phyloP scores from a whole-genome alignment of 2,888 invertebrate species.

The Carpatolechia fugitivella region DNA sequence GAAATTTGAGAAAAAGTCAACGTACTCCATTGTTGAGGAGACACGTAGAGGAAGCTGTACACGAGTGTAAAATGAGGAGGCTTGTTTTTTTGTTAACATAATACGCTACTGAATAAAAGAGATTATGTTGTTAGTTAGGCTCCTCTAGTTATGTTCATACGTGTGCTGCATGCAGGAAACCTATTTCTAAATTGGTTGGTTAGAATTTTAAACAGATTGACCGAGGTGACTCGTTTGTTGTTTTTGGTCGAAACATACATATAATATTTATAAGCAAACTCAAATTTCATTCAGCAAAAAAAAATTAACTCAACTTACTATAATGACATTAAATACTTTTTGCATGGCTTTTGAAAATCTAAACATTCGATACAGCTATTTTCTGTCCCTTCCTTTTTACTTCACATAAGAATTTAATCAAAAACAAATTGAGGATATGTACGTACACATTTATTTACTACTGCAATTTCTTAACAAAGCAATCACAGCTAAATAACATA shows the following conservation, averaged over 20 bases:
- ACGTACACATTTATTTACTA: background rate
- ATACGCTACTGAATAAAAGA: conserved; percentile 33
- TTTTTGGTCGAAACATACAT: no score
- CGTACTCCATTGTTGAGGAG: conserved; percentile 45
- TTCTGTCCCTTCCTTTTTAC: no score
- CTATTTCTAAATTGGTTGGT: background rate
- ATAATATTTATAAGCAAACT: no score
- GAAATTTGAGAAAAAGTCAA: conserved; percentile 43
- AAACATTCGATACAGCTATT: no score
- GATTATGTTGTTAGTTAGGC: conserved; percentile 3
- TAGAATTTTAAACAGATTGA: no score
- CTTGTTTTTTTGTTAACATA: conserved; percentile 20
- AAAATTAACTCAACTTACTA: no score
- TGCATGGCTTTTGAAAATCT: no score
- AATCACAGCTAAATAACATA: conserved; percentile 60
- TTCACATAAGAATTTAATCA: no score
- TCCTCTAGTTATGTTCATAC: background rate
- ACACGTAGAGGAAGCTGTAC: conserved; percentile 28
- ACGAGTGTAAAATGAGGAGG: conserved; percentile 37
- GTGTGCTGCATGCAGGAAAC: background rate
- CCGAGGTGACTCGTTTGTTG: no score
- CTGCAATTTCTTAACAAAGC: conserved; percentile 26
- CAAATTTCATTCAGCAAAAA: no score
- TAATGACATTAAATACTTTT: no score
- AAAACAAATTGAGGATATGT: no score